These are phyloP conservation scores for Phalloptychus januarius DNA, from an alignment of 2,797 vertebrate genomes.

Conservation along the genomic window DNA sequence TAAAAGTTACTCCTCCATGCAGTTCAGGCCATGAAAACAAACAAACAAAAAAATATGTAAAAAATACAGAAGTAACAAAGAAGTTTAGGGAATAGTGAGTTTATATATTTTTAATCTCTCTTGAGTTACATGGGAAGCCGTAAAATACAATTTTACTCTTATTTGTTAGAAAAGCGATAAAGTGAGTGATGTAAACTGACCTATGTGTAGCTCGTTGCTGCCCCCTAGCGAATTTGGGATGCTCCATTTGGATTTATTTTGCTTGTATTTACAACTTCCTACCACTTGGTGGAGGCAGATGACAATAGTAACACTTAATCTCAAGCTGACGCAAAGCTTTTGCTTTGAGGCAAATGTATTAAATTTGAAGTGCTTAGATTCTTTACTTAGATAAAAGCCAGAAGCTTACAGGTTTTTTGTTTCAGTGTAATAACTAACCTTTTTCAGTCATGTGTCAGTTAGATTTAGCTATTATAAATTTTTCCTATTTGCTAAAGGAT, in stretches of 20 bases:
- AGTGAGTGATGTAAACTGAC: accelerated
- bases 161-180: background rate
- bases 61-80: background rate
- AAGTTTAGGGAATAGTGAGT: background rate
- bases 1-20: background rate
- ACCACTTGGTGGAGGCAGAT: slow-evolving; percentile 54
- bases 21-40: background rate
- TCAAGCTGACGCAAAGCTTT: background rate
- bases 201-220: slow-evolving; percentile 53
- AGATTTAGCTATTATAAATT: background rate
- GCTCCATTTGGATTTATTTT: background rate
- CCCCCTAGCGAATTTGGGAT: slow-evolving; percentile 58
- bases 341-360: background rate
- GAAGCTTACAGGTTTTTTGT: background rate
- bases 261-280: slow-evolving; percentile 31
- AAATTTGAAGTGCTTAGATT: background rate
- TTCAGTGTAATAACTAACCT: background rate
- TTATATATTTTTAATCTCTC: background rate
- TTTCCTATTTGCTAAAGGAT: background rate
- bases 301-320: background rate
- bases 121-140: background rate
- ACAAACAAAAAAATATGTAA: background rate
- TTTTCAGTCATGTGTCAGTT: background rate
- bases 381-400: background rate
- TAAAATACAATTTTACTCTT: slow-evolving; percentile 1